Evolutionary conservation across 2,888 invertebrate species (phyloP), one percentile per base, ranked within the genome.

Genomic region (Chorisops tibialis): DNA sequence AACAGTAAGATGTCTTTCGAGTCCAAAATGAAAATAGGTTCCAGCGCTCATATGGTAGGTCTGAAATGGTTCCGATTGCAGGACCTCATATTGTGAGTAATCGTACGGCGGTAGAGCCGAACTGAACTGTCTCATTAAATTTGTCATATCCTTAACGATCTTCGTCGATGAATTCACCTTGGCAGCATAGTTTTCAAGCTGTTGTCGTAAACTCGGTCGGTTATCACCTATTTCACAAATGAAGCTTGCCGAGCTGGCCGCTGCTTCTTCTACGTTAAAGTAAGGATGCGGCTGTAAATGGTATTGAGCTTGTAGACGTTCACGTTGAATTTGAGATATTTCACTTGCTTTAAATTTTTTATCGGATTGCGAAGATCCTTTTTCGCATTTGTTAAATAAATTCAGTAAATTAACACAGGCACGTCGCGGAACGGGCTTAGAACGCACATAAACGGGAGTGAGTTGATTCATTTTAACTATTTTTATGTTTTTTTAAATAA

Each of bases 11-110:
- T 43, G 1, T 6, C 24, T 21, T 30, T 59, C 60, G 7, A 66
- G 49, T 1, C 66, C 66, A 45, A 65, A 59, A 50, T 66, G 59
- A 5, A 66, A 18, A 51, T 66, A 66, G 5, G 30, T 39, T 11
- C 66, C 66, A 11, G 63, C 51, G n/a, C 51, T 50, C 63, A 65
- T 63, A 41, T 60, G 51, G 6, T 62, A 56, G 9, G 62, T 48
- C 12, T 62, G 49, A 24, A 14, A 48, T 2, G 24, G 24, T 3
- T 22, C 12, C 12, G 22, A 11, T 21, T 6, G 4, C 2, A 12
- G 18, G 47, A 12, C 4, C 18, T 19, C 7, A 4, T 18, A 54
- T 21, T 43, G 21, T 3, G 18, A 11, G 14, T 22, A 54, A 14
- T 54, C 16, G 30, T 24, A 54, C 9, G 54, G 54, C 3, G 54